Conservation (phyloP, 2,888 invertebrate species). For the Lutraria lutraria region DNA sequence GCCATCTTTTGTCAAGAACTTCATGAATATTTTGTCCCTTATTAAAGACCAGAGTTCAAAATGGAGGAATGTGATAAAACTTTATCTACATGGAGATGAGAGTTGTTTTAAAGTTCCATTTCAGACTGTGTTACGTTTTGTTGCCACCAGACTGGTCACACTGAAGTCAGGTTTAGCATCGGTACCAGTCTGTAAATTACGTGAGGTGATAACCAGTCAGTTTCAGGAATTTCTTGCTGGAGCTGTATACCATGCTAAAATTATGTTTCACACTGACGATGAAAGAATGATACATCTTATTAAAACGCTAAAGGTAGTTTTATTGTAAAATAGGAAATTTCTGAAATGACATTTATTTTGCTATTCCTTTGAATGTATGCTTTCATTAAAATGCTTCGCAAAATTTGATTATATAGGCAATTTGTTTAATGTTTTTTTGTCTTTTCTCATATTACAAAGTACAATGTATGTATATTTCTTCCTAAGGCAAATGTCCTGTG, state of each 20-base stretch:
- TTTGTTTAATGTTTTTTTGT: no score
- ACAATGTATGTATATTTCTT: no score
- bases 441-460: no score
- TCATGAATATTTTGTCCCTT: slow-evolving; percentile 46
- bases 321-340: background rate
- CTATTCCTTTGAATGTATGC: no score
- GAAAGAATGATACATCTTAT: slow-evolving; percentile 48
- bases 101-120: slow-evolving; percentile 88
- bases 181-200: slow-evolving; percentile 87
- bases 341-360: no score
- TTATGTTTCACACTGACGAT: slow-evolving; percentile 48
- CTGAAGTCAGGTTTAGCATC: slow-evolving; percentile 88
- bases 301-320: slow-evolving; percentile 42
- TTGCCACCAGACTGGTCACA: slow-evolving; percentile 88
- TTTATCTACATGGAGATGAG: slow-evolving; percentile 70
- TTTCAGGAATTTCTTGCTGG: slow-evolving; percentile 70
- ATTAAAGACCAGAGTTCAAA: slow-evolving; percentile 47
- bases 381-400: no score
- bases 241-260: slow-evolving; percentile 62
- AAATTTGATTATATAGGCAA: no score
- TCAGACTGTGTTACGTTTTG: slow-evolving; percentile 88
- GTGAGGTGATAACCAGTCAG: slow-evolving; percentile 71
- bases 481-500: no score
- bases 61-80: slow-evolving; percentile 71
- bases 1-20: slow-evolving; percentile 2